These are phyloP conservation scores for Sphaerophoria taeniata DNA, from an alignment of 2,888 invertebrate genomes.

Conservation along the genomic window DNA sequence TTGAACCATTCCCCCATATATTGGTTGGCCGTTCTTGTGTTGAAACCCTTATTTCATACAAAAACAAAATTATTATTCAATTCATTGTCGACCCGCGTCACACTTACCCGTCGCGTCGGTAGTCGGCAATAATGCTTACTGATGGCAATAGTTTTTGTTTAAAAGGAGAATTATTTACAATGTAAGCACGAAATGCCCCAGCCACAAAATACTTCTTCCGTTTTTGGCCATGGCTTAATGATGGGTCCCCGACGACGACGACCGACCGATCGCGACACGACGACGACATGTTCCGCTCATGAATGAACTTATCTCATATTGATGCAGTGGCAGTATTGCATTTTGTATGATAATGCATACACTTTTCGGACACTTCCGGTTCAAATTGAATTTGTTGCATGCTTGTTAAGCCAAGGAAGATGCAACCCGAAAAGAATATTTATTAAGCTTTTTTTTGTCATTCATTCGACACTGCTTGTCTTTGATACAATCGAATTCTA, in stretches of 20 bases:
- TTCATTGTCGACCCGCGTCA: constrained; percentile 7
- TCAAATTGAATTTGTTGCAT: constrained; percentile 37
- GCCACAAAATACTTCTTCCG: constrained; percentile 47
- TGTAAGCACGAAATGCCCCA: constrained; percentile 55
- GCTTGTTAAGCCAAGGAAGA: constrained; percentile 45
- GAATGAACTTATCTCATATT: constrained; percentile 49
- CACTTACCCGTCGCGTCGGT: background rate
- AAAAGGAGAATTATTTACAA: constrained; percentile 51
- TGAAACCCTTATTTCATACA: constrained; percentile 44
- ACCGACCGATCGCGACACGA: background rate
- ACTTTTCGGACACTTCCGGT: constrained; percentile 63
- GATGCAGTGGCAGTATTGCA: constrained; percentile 37
- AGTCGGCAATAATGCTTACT: background rate
- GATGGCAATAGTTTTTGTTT: background rate
- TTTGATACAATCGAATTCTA: constrained; percentile 34
- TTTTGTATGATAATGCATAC: constrained; percentile 37
- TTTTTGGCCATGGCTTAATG: constrained; percentile 59
- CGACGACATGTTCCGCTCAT: constrained; percentile 70
- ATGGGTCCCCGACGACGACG: constrained; percentile 14
- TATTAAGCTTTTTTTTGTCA: constrained; percentile 50
- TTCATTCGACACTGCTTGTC: too few species aligned
- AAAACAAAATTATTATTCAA: constrained; percentile 32
- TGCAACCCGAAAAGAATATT: constrained; percentile 67
- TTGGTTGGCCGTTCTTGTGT: constrained; percentile 15
- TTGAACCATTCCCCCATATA: background rate